These are phyloP conservation scores for Oxycera nigricornis DNA, from an alignment of 2,888 invertebrate genomes.

Conservation along the genomic window DNA sequence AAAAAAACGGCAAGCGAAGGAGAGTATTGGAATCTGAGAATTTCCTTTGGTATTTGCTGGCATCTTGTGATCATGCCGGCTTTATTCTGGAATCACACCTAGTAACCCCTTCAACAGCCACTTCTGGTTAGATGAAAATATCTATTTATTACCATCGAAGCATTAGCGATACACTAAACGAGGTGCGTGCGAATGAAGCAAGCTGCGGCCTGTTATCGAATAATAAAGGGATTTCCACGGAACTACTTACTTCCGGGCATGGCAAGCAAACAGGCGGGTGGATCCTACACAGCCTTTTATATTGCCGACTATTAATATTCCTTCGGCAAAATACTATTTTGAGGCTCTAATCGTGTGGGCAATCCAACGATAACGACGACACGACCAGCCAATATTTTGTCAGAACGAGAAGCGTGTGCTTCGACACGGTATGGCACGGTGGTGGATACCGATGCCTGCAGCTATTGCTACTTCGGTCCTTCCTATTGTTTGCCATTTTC, in stretches of 20 bases:
- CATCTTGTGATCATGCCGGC: constrained; percentile 18
- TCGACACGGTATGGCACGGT: background rate
- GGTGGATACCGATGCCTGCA: background rate
- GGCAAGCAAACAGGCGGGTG: background rate
- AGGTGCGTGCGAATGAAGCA: background rate
- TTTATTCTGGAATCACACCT: constrained; percentile 23
- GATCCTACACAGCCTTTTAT: constrained; percentile 1
- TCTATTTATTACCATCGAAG: constrained; percentile 31
- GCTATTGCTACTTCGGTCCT: background rate
- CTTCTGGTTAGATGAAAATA: constrained; percentile 8
- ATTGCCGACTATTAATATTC: constrained; percentile 34
- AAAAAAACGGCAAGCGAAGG: no score
- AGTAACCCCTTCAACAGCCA: constrained; percentile 8
- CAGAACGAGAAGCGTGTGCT: background rate
- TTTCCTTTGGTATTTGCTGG: background rate
- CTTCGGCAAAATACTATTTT: constrained; percentile 33
- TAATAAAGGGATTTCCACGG: background rate
- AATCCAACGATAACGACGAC: constrained; percentile 35
- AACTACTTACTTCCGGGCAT: background rate
- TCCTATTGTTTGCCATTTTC: constrained; percentile 28
- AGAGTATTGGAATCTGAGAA: background rate
- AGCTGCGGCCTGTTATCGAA: background rate
- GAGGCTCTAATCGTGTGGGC: constrained; percentile 38
- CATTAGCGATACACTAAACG: constrained; percentile 22
- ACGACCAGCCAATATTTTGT: constrained; percentile 29